phyloP scores from a whole-genome alignment of 2,888 invertebrate species.

The Leptopilina drosophilae region DNA sequence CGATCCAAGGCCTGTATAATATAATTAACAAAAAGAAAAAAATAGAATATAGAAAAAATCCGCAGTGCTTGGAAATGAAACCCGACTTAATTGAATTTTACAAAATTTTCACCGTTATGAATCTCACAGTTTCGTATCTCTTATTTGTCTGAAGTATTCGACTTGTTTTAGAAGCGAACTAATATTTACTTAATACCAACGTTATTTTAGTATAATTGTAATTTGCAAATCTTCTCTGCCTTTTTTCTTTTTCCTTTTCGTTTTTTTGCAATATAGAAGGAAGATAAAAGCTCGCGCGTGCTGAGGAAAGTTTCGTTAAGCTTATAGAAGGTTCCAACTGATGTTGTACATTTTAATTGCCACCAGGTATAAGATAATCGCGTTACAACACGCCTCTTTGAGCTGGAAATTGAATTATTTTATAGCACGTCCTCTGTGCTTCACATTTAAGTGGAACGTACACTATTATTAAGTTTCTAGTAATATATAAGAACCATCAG shows the following conservation, averaged over 20 bases:
- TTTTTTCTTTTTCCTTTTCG: too few species aligned
- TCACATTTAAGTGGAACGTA: conserved; percentile 14
- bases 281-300: conserved; percentile 4
- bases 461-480: conserved; percentile 10
- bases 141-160: not conserved
- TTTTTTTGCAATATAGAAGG: not conserved
- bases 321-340: conserved; percentile 14
- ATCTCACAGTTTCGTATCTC: not conserved
- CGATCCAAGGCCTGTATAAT: too few species aligned
- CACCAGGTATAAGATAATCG: conserved; percentile 66
- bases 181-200: not conserved
- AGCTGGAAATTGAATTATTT: conserved; percentile 71
- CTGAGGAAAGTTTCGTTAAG: conserved; percentile 13
- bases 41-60: too few species aligned
- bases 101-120: not conserved
- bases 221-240: not conserved
- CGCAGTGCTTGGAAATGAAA: too few species aligned
- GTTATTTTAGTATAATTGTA: conserved; percentile 14
- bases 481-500: not conserved
- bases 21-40: too few species aligned
- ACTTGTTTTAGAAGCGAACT: not conserved
- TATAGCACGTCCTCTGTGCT: conserved; percentile 59
- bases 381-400: conserved; percentile 69
- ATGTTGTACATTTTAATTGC: conserved; percentile 58
- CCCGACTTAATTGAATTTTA: not conserved